These are phyloP conservation scores for Mesorhabditis sp. DNA, from an alignment of 2,888 invertebrate species.

Conservation along the genomic window DNA sequence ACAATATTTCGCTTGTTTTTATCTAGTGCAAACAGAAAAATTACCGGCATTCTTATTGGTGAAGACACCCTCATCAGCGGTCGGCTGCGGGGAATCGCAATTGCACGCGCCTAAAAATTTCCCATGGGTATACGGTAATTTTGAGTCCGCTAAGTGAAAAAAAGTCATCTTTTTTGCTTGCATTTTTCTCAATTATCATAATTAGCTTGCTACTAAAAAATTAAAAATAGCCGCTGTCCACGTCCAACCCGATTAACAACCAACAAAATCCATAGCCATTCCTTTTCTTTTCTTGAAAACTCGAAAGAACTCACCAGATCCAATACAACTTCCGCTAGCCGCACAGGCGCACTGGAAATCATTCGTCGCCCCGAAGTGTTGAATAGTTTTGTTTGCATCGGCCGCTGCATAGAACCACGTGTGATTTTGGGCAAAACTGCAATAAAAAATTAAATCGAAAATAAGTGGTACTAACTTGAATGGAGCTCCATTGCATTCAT, in stretches of 20 bases:
- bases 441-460: not conserved
- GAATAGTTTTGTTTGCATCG: slow-evolving; percentile 17
- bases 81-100: slow-evolving; percentile 34
- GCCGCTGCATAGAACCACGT: slow-evolving; percentile 41
- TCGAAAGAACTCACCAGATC: not conserved
- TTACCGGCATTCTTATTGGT: slow-evolving; percentile 34
- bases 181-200: no score
- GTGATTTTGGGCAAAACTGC: slow-evolving; percentile 28
- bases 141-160: no score
- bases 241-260: no score
- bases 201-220: no score
- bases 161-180: no score
- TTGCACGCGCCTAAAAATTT: slow-evolving; percentile 33
- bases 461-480: slow-evolving; percentile 19
- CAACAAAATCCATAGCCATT: no score
- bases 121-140: no score
- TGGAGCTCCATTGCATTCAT: slow-evolving; percentile 40
- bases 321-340: no score
- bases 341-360: no score
- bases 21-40: slow-evolving; percentile 21
- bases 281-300: not conserved
- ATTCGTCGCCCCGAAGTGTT: slow-evolving; percentile 25
- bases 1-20: slow-evolving; percentile 7
- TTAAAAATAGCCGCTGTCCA: no score
- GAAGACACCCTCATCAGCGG: slow-evolving; percentile 35